Conservation (phyloP, 2,797 vertebrate genomes). For the Etheostoma perlongum region DNA sequence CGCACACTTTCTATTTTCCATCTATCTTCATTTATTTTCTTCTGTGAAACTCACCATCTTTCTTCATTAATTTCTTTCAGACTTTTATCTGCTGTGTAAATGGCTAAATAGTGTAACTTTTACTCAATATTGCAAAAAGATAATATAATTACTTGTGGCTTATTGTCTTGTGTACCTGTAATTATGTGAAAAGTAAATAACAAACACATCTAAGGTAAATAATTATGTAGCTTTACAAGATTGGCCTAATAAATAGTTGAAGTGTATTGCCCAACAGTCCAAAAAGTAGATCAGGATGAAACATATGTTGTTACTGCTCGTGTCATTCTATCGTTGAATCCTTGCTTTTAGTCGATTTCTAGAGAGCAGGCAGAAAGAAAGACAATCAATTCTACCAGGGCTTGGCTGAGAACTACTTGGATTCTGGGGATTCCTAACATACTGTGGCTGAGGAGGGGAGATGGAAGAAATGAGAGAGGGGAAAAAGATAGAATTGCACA, state of each 20-base stretch:
- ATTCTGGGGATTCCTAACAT: slow-evolving; percentile 63
- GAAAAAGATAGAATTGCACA: neutral
- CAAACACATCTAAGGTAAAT: neutral
- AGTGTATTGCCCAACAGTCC: neutral
- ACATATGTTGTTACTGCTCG: no score
- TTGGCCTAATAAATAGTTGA: neutral
- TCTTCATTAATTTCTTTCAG: neutral
- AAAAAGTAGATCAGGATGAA: neutral
- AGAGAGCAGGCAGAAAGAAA: neutral
- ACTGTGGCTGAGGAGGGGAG: slow-evolving; percentile 42
- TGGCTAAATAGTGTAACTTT: neutral
- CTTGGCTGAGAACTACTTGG: slow-evolving; percentile 39
- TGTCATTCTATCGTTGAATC: neutral
- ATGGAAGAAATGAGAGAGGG: slow-evolving; percentile 19
- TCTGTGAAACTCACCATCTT: neutral
- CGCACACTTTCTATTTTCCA: neutral
- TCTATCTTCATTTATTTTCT: neutral
- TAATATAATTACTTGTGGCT: neutral
- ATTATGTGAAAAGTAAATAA: neutral
- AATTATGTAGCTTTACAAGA: neutral
- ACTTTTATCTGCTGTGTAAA: slow-evolving; percentile 11
- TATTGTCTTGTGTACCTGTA: neutral
- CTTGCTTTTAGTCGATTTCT: slow-evolving; percentile 4
- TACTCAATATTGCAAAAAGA: slow-evolving; percentile 1
- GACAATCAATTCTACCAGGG: neutral